These are phyloP conservation scores for Nestor notabilis DNA, from an alignment of 2,113 vertebrate species.

Conservation along the genomic window DNA sequence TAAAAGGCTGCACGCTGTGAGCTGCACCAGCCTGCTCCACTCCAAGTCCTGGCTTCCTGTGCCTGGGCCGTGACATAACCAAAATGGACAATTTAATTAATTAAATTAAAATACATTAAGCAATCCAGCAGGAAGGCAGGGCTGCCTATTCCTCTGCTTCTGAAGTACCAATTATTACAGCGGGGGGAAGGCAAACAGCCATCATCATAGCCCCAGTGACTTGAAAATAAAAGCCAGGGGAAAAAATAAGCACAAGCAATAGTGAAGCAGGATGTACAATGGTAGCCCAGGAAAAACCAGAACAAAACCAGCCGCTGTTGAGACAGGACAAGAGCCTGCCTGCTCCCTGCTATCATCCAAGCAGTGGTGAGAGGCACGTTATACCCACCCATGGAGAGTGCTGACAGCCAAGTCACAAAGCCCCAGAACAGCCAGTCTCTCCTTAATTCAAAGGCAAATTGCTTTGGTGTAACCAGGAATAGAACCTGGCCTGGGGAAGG, in stretches of 20 bases:
- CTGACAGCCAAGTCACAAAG: neutral
- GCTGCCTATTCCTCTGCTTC: slow-evolving; percentile 4
- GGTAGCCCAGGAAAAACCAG: neutral
- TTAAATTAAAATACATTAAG: slow-evolving; percentile 50
- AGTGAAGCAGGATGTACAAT: neutral
- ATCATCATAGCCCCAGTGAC: neutral
- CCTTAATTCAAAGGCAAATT: neutral
- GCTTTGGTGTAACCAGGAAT: neutral
- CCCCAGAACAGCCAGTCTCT: neutral
- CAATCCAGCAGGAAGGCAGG: slow-evolving; percentile 18
- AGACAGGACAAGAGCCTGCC: neutral
- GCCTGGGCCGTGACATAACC: slow-evolving; percentile 8
- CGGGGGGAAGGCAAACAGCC: slow-evolving; percentile 30
- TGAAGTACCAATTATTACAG: slow-evolving; percentile 47
- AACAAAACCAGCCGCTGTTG: neutral
- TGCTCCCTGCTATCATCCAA: neutral
- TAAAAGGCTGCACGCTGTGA: neutral
- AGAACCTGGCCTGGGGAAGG: neutral
- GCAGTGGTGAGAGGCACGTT: neutral
- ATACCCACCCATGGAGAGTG: accelerated
- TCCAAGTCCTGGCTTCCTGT: neutral
- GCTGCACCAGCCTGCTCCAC: neutral
- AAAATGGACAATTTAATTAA: slow-evolving; percentile 43
- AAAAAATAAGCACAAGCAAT: neutral
- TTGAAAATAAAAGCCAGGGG: neutral